Conservation (phyloP, 2,797 vertebrate genomes). For the Stomatorhinus walkeri region DNA sequence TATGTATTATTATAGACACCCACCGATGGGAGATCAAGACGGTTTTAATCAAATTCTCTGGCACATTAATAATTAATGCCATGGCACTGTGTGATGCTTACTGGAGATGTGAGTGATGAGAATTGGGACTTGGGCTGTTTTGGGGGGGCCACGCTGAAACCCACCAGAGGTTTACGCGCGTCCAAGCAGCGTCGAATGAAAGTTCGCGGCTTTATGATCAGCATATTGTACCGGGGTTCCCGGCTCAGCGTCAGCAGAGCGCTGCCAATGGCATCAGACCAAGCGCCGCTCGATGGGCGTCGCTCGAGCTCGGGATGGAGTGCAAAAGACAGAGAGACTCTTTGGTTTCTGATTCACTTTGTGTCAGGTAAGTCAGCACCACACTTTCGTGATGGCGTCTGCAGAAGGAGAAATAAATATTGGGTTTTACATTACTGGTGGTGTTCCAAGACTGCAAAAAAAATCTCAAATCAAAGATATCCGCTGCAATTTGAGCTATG, state of each 20-base stretch:
- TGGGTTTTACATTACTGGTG: background rate
- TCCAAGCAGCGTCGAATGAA: background rate
- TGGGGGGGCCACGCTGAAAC: background rate
- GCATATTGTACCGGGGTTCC: background rate
- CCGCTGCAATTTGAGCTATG: background rate
- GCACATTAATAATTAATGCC: background rate
- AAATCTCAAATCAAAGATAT: background rate
- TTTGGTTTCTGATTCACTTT: background rate
- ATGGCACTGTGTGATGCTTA: background rate
- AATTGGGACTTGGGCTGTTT: background rate
- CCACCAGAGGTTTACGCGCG: background rate
- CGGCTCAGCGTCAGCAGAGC: background rate
- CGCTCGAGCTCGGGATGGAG: background rate
- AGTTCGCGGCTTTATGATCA: background rate
- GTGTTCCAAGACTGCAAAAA: background rate
- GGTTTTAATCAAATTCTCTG: background rate
- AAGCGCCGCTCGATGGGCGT: background rate
- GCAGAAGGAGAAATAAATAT: background rate
- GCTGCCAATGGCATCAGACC: background rate
- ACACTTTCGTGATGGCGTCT: background rate
- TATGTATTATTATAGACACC: background rate
- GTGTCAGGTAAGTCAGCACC: slow-evolving; percentile 11
- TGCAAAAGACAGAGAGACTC: background rate
- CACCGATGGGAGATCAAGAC: background rate
- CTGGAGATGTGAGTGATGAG: background rate